Evolutionary conservation across 2,888 invertebrate species (phyloP), one percentile per base, ranked within the genome.

Genomic region (Eupithecia vulgata): DNA sequence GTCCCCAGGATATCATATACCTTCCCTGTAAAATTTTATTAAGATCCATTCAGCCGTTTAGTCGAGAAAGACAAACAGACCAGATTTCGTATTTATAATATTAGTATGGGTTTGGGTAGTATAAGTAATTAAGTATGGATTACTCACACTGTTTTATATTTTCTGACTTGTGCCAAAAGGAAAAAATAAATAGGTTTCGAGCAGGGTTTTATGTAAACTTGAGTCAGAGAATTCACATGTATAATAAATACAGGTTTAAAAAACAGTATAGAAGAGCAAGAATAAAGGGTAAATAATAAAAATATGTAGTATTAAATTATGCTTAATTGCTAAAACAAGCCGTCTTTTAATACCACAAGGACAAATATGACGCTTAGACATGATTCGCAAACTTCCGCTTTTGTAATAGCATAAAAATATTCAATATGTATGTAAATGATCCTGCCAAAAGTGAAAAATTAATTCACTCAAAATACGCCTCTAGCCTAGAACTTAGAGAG

Each of bases 361-460:
- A 34, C 61, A 61, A 34, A 61, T 34, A 34, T 61, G 61, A 61
- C 30, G 59, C 17, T 25, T 15, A 34, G 30, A 61, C 34, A 61
- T 17, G 15, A 61, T 34, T 61, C 59, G 61, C 61, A 12, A 61
- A 34, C 61, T 61, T 34, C 61, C 61, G 61, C 61, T 34, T 34
- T 30, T 17, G 61, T 61, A 61, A 61, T 57, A 1, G 25, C 12
- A 25, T 57, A 57, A 57, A 25, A 5, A 57, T 25, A 57, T 52
- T 21, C 12, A 25, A 57, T 21, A 57, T 57, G 12, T 21, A 21
- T 52, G 21, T 13, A 52, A 52, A 57, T 57, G 1, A 12, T 57
- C 5, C 10, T 21, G 12, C n/a, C 21, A 52, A 52, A 52, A 52
- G n/a, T 48, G 21, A 1, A 12, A 25, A 57, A 57, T 57, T 1